phyloP scores from a whole-genome alignment of 2,888 invertebrate genomes.

The Halictus quadricinctus region DNA sequence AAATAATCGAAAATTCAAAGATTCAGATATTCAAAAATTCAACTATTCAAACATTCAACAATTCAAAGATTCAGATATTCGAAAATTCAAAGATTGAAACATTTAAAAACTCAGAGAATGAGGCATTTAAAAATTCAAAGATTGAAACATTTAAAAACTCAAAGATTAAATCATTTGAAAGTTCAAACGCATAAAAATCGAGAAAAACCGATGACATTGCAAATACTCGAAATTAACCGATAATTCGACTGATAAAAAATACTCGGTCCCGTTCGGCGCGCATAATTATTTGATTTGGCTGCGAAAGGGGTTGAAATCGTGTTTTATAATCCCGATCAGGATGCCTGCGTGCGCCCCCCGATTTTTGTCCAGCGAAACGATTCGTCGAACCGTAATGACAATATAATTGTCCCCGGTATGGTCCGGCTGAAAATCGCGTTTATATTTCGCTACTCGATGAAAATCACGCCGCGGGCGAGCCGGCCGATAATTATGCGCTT shows the following conservation, averaged over 20 bases:
- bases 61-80: too few relatives aligned
- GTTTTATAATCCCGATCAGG: not conserved
- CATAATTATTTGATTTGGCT: slow-evolving; percentile 23
- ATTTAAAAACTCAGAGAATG: too few relatives aligned
- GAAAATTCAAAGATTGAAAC: too few relatives aligned
- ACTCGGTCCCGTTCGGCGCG: not conserved
- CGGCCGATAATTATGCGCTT: slow-evolving; percentile 34
- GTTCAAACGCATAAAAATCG: too few relatives aligned
- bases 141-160: too few relatives aligned
- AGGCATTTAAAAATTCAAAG: too few relatives aligned
- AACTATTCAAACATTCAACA: too few relatives aligned
- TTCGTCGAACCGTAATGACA: slow-evolving; percentile 39
- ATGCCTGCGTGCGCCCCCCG: not conserved
- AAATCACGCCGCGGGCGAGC: slow-evolving; percentile 28
- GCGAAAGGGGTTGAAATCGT: not conserved
- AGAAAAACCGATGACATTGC: not conserved
- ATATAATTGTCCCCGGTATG: slow-evolving; percentile 27
- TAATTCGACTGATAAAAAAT: not conserved
- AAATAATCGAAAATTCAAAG: too few relatives aligned
- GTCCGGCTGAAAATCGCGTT: slow-evolving; percentile 28
- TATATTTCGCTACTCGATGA: slow-evolving; percentile 32
- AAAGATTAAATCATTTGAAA: too few relatives aligned
- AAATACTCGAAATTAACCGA: not conserved
- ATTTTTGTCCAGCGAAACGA: slow-evolving; percentile 17
- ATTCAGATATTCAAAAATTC: too few relatives aligned